Percentiles rank a stretch among this genome's conserved stretches.
These are phyloP conservation scores for Catostomus latipinnis DNA, from an alignment of 2,797 vertebrate genomes.

Conservation along the genomic window DNA sequence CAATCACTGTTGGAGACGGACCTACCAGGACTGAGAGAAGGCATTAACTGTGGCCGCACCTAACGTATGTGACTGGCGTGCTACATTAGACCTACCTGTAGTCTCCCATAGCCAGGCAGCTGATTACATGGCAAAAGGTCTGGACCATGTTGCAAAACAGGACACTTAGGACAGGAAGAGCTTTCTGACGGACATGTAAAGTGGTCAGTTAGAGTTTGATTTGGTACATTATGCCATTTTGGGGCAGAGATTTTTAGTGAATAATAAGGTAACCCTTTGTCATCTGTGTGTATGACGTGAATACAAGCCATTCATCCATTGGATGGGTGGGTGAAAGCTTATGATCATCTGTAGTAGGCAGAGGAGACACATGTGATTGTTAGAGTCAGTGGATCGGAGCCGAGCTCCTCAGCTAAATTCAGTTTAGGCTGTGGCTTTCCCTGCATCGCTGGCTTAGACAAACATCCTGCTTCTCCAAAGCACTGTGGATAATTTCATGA, in stretches of 20 bases:
- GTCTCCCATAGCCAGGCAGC: no score
- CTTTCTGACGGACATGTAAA: no score
- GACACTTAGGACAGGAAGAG: no score
- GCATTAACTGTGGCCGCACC: constrained; percentile 69
- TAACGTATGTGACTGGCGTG: constrained; percentile 67
- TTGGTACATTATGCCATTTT: no score
- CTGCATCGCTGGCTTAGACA: constrained; percentile 24
- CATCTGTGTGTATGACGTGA: constrained; percentile 16
- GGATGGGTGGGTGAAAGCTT: not conserved
- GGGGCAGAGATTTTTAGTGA: no score
- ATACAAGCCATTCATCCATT: constrained; percentile 10
- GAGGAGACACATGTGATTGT: constrained; percentile 26
- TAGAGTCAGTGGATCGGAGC: constrained; percentile 16
- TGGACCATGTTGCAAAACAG: no score
- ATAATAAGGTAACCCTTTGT: not conserved
- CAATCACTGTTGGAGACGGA: constrained; percentile 59
- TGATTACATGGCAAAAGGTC: no score
- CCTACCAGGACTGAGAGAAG: constrained; percentile 55
- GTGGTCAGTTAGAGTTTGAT: no score
- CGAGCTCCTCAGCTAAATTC: constrained; percentile 9
- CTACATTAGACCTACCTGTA: constrained; percentile 61
- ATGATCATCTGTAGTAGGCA: constrained; percentile 37
- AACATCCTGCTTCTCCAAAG: constrained; percentile 37
- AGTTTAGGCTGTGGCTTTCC: constrained; percentile 22
- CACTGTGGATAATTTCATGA: constrained; percentile 42